Base-by-base conservation (phyloP, 2,797 vertebrate species). In the Coendou prehensilis region DNA sequence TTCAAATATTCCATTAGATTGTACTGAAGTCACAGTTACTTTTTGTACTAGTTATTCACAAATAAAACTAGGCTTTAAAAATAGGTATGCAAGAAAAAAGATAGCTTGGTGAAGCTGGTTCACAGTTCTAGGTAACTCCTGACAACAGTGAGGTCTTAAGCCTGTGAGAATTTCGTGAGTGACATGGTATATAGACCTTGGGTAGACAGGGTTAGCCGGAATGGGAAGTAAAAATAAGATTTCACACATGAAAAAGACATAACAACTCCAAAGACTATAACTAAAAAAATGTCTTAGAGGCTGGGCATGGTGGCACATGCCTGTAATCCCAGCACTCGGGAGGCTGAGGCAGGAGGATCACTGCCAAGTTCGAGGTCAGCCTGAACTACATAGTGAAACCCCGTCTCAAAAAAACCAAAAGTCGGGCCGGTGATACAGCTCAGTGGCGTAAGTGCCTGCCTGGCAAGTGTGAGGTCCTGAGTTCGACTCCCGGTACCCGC, bases 61-160 rank as follows among this genome's bases (percentile, higher is more conserved):
- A 75, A 86, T 10, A 56, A 54, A 90, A 79, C 33, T 30, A 95
- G 26, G 50, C 61, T 63, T 91, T 95, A 84, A 78, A 96, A 94
- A 57, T 2, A 94, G n/a, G 30, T 33, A 69, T 75, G 57, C 22
- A 26, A 54, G 52, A 73, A 64, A 45, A 61, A 71, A n/a, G 5
- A 41, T 59, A 47, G 50, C n/a, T 64, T 78, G 79, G 59, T 91
- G 47, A 87, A 37, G 14, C 11, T 61, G 26, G 59, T 54, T 95
- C 28, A 57, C 20, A 95, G 54, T 75, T 73, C 30, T 76, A 83
- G 41, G 87, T 90, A 37, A n/a, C 4, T 61, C 37, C 15, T 64
- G 64, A 64, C 59, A 91, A 79, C 23, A 47, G 56, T 63, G 47
- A 95, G 41, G 61, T 28, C 47, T 52, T 87, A 37, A 30, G 67